Conservation (phyloP, 2,888 invertebrate species). For the Oithona nana region DNA sequence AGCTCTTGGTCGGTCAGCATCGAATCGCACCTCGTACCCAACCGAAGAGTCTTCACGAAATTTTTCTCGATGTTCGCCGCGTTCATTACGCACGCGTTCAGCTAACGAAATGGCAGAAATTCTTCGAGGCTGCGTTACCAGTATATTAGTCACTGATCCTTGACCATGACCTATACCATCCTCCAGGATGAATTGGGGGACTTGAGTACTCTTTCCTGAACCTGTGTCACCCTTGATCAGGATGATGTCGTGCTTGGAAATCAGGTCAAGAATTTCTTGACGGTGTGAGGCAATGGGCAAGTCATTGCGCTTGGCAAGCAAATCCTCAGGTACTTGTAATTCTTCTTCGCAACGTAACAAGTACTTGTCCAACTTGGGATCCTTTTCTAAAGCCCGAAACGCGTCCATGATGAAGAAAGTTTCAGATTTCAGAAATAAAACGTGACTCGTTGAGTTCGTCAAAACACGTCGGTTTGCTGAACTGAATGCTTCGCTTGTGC, state of each 20-base stretch:
- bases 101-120: not conserved
- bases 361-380: too few relatives aligned
- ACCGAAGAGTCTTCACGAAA: not conserved
- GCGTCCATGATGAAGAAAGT: too few relatives aligned
- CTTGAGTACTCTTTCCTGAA: not conserved
- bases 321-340: too few relatives aligned
- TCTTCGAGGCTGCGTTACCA: not conserved
- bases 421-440: too few relatives aligned
- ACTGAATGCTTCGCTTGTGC: too few relatives aligned
- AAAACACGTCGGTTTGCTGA: too few relatives aligned
- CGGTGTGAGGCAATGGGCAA: not conserved
- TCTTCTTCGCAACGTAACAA: too few relatives aligned
- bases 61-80: conserved; percentile 30
- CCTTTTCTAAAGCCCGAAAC: too few relatives aligned
- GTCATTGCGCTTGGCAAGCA: too few relatives aligned
- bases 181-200: not conserved
- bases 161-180: not conserved
- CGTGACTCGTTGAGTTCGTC: too few relatives aligned
- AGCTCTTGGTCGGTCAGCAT: not conserved
- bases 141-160: not conserved
- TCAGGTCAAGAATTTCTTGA: not conserved
- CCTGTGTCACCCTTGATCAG: not conserved
- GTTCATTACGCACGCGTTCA: not conserved
- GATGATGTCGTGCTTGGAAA: not conserved
- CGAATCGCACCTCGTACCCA: not conserved